Evolutionary conservation across 2,888 invertebrate genomes (phyloP), one percentile per base, ranked within the genome.

Genomic region (Tinea trinotella): DNA sequence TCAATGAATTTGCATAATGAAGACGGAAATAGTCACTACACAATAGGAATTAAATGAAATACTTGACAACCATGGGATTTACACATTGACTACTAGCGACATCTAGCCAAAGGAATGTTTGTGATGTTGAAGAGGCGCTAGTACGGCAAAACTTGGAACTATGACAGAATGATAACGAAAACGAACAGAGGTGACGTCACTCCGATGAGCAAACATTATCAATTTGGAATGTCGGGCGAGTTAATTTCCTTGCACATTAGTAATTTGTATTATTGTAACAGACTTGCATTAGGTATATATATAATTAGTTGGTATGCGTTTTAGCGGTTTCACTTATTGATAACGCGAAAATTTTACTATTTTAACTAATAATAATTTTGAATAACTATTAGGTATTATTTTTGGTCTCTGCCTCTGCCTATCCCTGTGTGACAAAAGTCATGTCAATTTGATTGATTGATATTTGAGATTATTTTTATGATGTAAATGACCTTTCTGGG

Each of bases 1-100:
- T 75, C 68, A 81, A 69, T 71, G 71, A 70, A 22, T 50, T 50
- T 24, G 5, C 15, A 53, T 30, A 48, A 52, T 44, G 48, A 55
- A 15, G 15, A 15, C 12, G 36, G 35, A 54, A 40, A 52, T 55
- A 52, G 46, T 54, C 30, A 20, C 34, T 20, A 50, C 19, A 44
- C 20, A 44, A 19, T 46, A 19, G 46, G 19, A 46, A 40, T 15
- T 46, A 46, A 4, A 19, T 19, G 19, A 19, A 15, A 6, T 46
- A 10, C 19, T 19, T 19, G 46, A 19, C 46, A 46, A 17, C 18
- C 46, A 46, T 46, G 46, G 19, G n/a, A 46, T 19, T 46, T 46
- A 18, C 6, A 19, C 46, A 17, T 2, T 1, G 4, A 15, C 1
- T 13, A 30, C 40, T 15, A 40, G 40, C 40, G 40, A 40, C 40